A percentile compares a stretch with the other conserved stretches of the same genome.
phyloP scores from a whole-genome alignment of 2,113 vertebrate genomes.

The Lethenteron camtschaticum region DNA sequence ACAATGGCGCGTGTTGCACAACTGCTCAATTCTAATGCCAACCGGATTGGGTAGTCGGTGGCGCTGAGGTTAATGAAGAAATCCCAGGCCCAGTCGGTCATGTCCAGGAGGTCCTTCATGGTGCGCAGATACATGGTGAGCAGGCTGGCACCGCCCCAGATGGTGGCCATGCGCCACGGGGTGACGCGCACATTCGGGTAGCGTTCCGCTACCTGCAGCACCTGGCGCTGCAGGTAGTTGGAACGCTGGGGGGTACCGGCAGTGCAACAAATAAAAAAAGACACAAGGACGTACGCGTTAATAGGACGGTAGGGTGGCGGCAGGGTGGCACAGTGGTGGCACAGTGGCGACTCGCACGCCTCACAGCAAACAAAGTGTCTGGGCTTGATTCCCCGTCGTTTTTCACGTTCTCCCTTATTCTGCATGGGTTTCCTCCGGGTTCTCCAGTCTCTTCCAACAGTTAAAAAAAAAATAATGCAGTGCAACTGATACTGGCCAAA shows the following conservation, averaged over 20 bases:
- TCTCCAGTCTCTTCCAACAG: too few relatives aligned
- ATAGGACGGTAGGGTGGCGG: not conserved
- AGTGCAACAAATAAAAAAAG: not conserved
- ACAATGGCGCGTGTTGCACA: too few relatives aligned
- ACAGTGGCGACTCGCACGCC: too few relatives aligned
- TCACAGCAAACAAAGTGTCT: too few relatives aligned
- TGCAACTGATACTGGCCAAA: too few relatives aligned
- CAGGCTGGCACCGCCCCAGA: constrained; percentile 93
- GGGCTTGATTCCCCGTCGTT: too few relatives aligned
- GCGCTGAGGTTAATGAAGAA: constrained; percentile 99
- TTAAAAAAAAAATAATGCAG: too few relatives aligned
- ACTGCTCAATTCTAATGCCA: constrained; percentile 6
- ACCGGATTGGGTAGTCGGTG: constrained; percentile 95
- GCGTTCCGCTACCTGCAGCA: constrained; percentile 37
- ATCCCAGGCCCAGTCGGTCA: constrained; percentile 90
- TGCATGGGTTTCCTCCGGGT: too few relatives aligned
- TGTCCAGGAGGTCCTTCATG: constrained; percentile 77
- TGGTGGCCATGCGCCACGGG: constrained; percentile 87
- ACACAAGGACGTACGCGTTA: not conserved
- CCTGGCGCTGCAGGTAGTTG: constrained; percentile 73
- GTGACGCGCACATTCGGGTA: constrained; percentile 74
- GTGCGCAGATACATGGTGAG: constrained; percentile 75
- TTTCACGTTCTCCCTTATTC: too few relatives aligned
- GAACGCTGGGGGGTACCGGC: constrained; percentile 35
- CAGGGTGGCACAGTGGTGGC: too few relatives aligned